Base-by-base conservation (phyloP, 2,888 invertebrate genomes). In the Baronia brevicornis region DNA sequence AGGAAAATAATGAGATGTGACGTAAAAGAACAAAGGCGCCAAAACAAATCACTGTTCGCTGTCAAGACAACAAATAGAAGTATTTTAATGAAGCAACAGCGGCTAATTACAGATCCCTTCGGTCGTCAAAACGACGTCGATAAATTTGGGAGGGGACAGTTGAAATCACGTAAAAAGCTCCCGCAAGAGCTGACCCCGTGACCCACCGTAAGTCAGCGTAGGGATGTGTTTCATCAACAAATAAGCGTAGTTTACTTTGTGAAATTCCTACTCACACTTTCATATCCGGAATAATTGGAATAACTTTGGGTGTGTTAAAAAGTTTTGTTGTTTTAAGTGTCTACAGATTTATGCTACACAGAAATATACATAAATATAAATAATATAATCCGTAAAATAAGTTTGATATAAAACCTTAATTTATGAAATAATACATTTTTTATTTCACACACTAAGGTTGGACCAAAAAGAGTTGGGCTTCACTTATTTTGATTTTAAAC, bases 71-170 rank as follows among this genome's bases (percentile, higher is more conserved):
- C 74, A 63, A 77, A 78, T 69, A 54, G 56, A 68, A 71, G 54
- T 67, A 80, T 80, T 72, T 82, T 84, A 82, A 84, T 77, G 80
- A 80, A 65, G 58, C 63, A 49, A 57, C 48, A 56, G 54, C 48
- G 57, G 52, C 63, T 65, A 69, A 72, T 74, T 75, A 72, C 73
- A 57, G 63, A 60, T 65, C 69, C 66, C 61, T 52, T 42, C 46
- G 46, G 63, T 51, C 51, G 56, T 56, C 50, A 51, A 54, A 50
- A 51, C 54, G 57, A 55, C 48, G 50, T 40, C 45, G 46, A 70
- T 67, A 67, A 69, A 72, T 70, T 50, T 48, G 36, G 46, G 41
- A 46, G 36, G 51, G 60, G 65, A 65, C 51, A 49, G 44, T 41
- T 43, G 43, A 41, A 51, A 52, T 41, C 46, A 53, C 52, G 63